Evolutionary conservation across 2,797 vertebrate genomes (phyloP), one percentile per base, ranked within the genome.

Genomic region (Hydrolagus colliei): DNA sequence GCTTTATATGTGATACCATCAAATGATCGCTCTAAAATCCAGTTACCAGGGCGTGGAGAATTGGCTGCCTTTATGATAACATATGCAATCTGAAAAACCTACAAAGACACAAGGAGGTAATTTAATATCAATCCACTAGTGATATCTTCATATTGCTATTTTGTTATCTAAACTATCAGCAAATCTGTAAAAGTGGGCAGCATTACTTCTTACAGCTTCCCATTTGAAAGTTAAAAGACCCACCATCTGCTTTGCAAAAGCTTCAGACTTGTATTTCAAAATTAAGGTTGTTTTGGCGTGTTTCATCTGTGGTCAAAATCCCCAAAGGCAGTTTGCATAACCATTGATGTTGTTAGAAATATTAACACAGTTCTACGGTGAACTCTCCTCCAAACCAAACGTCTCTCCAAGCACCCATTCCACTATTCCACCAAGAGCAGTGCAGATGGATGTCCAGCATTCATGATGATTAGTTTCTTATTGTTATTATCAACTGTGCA

Each of bases 71-170:
- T 99, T 87, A 99, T 86, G 63, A 99, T 98, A 87, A 99, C 91
- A 74, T 99, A 99, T 0, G 98, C 97, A 16, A 99, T 95, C 93
- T 99, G 98, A 90, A 99, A 99, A 89, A 98, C 91, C 98, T 99
- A 87, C 20, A 84, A 88, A 84, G 0, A 75, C 59, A 65, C n/a
- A 80, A 22, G 18, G 1, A 14, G 18, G 1, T 14, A 82, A 52
- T 20, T 84, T 84, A 84, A 9, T 11, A 41, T 68, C 65, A 84
- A 71, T 11, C 9, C 41, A 1, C 65, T 32, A 84, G 13, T 35
- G 9, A 76, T 59, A 76, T 35, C 20, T 20, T 20, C 11, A 72
- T 7, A 77, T 77, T 20, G 52, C 35, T 59, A 59, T 52, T 22
- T 67, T 68, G 41, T 4, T 67, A 2, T 41, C 59, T 13, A 41